A percentile compares a stretch with the other conserved stretches of the same genome.
phyloP scores from a whole-genome alignment of 1,140 invertebrate species.

The Limonius californicus region DNA sequence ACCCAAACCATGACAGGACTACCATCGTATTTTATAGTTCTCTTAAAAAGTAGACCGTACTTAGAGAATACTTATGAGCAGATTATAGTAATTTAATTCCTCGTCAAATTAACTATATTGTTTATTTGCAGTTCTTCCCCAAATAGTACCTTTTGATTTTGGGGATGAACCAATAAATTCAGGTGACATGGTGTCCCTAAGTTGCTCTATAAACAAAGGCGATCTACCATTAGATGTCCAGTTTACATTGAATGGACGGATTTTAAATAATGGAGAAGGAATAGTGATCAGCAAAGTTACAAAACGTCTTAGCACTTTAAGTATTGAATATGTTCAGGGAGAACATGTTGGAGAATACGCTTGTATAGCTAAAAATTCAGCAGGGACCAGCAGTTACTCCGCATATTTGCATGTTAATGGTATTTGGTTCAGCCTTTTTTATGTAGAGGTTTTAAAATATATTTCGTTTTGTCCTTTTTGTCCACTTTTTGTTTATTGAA shows the following conservation, averaged over 20 bases:
- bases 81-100: too few relatives aligned
- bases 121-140: conserved; percentile 52
- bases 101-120: too few relatives aligned
- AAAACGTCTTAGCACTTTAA: conserved; percentile 46
- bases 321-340: conserved; percentile 56
- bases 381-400: conserved; percentile 57
- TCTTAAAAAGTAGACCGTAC: too few relatives aligned
- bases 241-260: conserved; percentile 56
- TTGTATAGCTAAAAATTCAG: conserved; percentile 58
- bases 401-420: conserved; percentile 63
- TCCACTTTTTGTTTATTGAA: too few relatives aligned
- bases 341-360: conserved; percentile 62
- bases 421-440: too few relatives aligned
- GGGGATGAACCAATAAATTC: conserved; percentile 57
- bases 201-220: conserved; percentile 62
- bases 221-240: conserved; percentile 55
- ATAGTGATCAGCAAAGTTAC: conserved; percentile 34
- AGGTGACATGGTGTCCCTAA: conserved; percentile 59
- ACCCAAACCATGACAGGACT: too few relatives aligned
- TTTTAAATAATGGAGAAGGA: conserved; percentile 44
- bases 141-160: conserved; percentile 60
- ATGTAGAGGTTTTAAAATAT: too few relatives aligned
- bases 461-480: too few relatives aligned
- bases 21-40: too few relatives aligned
- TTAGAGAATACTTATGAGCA: too few relatives aligned